Evolutionary conservation across 2,113 vertebrate species (phyloP).

Genomic region (Calcarius ornatus): DNA sequence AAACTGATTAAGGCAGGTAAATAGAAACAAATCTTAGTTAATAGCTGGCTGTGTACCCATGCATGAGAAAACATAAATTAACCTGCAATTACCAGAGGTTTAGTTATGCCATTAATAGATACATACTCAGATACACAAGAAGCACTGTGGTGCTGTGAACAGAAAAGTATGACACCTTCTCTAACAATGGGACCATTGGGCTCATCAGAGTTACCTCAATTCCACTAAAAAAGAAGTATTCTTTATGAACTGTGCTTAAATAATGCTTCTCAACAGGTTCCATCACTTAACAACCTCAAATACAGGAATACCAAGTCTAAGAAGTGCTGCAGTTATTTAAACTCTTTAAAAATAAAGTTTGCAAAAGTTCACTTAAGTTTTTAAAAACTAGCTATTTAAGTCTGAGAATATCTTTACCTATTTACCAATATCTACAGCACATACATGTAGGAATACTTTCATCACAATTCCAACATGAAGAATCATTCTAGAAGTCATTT

Average conservation of each 20-base stretch:
- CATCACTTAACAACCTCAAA: background rate
- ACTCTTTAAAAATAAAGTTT: background rate
- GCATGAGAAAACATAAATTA: background rate
- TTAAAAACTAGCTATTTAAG: background rate
- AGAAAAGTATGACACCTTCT: background rate
- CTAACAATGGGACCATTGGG: background rate
- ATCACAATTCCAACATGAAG: background rate
- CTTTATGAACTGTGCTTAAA: background rate
- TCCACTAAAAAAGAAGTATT: background rate
- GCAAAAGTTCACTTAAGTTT: background rate
- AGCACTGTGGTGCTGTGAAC: accelerated
- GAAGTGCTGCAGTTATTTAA: background rate
- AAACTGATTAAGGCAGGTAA: background rate
- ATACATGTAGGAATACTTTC: background rate
- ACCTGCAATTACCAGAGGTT: background rate
- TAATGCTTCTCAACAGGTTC: background rate
- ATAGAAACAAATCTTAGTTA: background rate
- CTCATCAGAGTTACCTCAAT: background rate
- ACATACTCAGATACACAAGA: background rate
- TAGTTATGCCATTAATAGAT: background rate
- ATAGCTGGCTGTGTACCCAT: background rate
- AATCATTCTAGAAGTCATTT: background rate
- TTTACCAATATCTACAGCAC: background rate
- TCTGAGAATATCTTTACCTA: background rate
- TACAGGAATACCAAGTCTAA: background rate